Base-by-base conservation (phyloP, 2,888 invertebrate species). In the Rhopalosiphum nymphaeae region DNA sequence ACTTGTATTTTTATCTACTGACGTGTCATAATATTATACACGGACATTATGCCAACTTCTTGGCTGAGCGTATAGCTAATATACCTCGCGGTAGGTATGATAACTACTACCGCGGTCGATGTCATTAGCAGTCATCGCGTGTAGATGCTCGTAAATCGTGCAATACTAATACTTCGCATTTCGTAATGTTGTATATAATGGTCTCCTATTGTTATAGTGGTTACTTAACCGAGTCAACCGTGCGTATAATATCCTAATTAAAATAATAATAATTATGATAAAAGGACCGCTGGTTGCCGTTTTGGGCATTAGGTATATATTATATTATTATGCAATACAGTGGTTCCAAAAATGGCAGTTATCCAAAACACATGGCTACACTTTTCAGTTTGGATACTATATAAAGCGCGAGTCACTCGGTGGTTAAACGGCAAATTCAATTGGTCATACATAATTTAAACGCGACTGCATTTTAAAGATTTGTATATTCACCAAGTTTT, bases 1-100 rank as follows among this genome's bases (percentile, higher is more conserved):
- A 67, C 21, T 78, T 53, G 53, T 53, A 21, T 53, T 53, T 53
- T 53, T 36, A 21, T 36, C 78, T 21, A 78, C 78, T 36, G 36
- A 78, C 36, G 36, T 78, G 78, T 78, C 78, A 78, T 78, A 78
- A 78, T 78, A 78, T 78, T 78, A 78, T 78, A 78, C 36, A 36
- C 13, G 13, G 11, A n/a, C 21, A 78, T 67, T n/a, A 13, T 36
- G 78, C 36, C 36, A 36, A 78, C 9, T 78, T 78, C 36, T 78
- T 78, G 36, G 78, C n/a, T 78, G 21, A 78, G 21, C 21, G 1
- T 0, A 11, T 61, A 61, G 26, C 67, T 36, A 78, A 78, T 78
- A 67, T 1, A 13, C n/a, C 36, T 16, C n/a, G 36, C 67, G 36
- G n/a, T 36, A 67, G n/a, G 36, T 26, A 36, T 67, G 67, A 36